Percentiles rank a stretch among this genome's conserved stretches.
Conservation (phyloP, 2,113 vertebrate species). For the Uropsilus gracilis region DNA sequence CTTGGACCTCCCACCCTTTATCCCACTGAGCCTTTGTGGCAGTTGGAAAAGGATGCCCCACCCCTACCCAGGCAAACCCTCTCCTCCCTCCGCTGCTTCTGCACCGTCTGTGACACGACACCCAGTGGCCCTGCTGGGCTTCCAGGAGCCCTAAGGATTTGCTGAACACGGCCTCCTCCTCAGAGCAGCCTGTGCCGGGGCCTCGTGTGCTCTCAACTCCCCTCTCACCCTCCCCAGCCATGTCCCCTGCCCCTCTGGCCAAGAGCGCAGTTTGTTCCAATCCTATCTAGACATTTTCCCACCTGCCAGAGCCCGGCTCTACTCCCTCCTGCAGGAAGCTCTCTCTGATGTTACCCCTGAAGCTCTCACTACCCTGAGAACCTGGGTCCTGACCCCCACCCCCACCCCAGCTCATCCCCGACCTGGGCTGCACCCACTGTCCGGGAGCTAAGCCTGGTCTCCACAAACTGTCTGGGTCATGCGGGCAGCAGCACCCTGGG, state of each 20-base stretch:
- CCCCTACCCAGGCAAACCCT: neutral
- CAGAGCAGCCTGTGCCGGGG: neutral
- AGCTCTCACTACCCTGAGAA: neutral
- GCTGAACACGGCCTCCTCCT: neutral
- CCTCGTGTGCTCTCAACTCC: neutral
- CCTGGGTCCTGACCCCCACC: neutral
- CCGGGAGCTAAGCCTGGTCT: neutral
- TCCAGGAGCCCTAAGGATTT: too few species aligned
- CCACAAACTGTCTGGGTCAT: neutral
- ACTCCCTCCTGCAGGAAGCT: neutral
- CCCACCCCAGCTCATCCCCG: neutral
- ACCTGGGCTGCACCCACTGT: neutral
- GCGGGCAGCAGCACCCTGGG: neutral
- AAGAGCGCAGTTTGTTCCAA: neutral
- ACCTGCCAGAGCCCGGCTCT: neutral
- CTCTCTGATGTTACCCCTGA: neutral
- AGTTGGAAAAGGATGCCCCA: neutral
- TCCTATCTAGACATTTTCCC: neutral
- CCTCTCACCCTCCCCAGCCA: neutral
- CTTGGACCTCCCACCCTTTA: neutral
- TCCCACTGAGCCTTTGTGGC: neutral
- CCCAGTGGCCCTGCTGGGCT: neutral
- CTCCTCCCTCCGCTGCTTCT: neutral
- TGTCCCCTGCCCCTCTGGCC: neutral
- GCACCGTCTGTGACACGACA: neutral